Evolutionary conservation across 2,888 invertebrate species (phyloP).

Genomic region (Piscicola geometra): DNA sequence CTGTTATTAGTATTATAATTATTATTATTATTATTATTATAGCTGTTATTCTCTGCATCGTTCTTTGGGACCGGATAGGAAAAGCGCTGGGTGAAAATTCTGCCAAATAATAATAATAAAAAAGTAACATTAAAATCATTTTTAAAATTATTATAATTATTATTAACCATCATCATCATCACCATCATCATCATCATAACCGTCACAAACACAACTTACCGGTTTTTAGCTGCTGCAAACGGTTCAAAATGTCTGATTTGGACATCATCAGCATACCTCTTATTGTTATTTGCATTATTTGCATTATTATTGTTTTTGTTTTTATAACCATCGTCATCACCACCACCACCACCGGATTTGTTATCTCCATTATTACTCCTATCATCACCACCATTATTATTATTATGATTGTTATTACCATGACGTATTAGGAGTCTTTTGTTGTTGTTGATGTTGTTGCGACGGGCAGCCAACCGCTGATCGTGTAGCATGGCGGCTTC

Average conservation of each 20-base stretch:
- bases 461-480: slow-evolving; percentile 19
- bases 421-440: too few relatives aligned
- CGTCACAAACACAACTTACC: not conserved
- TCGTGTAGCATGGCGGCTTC: slow-evolving; percentile 43
- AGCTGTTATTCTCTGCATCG: too few relatives aligned
- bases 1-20: not conserved
- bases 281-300: too few relatives aligned
- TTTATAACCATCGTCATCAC: not conserved
- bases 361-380: not conserved
- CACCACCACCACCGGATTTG: not conserved
- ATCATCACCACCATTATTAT: not conserved
- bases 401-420: too few relatives aligned
- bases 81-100: not conserved
- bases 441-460: slow-evolving; percentile 10
- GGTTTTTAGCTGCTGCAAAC: slow-evolving; percentile 9
- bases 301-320: not conserved
- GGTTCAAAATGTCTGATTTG: slow-evolving; percentile 9
- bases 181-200: not conserved
- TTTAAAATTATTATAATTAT: slow-evolving; percentile 12
- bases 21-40: too few relatives aligned
- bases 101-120: not conserved
- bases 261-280: not conserved
- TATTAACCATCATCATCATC: not conserved
- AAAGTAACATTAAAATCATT: not conserved
- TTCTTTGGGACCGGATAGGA: too few relatives aligned